A percentile compares a stretch with the other conserved stretches of the same genome.
Evolutionary conservation across 1,140 invertebrate genomes (phyloP).

Genomic region (Micrasema minimum): DNA sequence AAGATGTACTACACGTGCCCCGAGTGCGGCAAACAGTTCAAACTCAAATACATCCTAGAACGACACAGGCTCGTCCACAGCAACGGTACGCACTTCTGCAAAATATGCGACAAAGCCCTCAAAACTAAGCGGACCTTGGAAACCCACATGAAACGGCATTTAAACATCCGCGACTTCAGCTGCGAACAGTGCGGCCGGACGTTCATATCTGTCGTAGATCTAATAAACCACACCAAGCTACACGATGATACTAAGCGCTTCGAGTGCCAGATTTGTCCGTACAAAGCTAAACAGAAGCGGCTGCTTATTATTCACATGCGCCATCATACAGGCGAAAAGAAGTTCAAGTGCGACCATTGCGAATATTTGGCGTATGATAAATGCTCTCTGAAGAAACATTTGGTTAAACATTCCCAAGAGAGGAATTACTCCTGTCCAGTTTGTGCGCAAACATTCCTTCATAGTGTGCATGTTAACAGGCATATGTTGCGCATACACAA

Average conservation of each 20-base stretch:
- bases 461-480: slow-evolving; percentile 62
- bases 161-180: slow-evolving; percentile 62
- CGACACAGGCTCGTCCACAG: slow-evolving; percentile 62
- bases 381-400: slow-evolving; percentile 11
- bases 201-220: slow-evolving; percentile 62
- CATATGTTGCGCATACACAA: slow-evolving; percentile 62
- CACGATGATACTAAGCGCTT: slow-evolving; percentile 69
- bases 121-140: slow-evolving; percentile 61
- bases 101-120: slow-evolving; percentile 59
- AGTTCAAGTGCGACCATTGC: slow-evolving; percentile 31
- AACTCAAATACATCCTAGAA: slow-evolving; percentile 62
- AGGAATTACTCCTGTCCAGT: slow-evolving; percentile 24
- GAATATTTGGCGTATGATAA: background rate
- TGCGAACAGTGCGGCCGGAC: slow-evolving; percentile 64
- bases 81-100: slow-evolving; percentile 56
- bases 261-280: slow-evolving; percentile 65
- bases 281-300: slow-evolving; percentile 64
- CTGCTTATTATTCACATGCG: slow-evolving; percentile 56
- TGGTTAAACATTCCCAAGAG: slow-evolving; percentile 22
- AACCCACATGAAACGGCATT: slow-evolving; percentile 62
- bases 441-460: slow-evolving; percentile 61
- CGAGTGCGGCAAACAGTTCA: slow-evolving; percentile 72
- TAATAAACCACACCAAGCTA: slow-evolving; percentile 57
- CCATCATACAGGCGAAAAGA: slow-evolving; percentile 6
- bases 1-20: slow-evolving; percentile 68